Conservation (phyloP, 2,113 vertebrate genomes). For the Cranoglanis bouderius region DNA sequence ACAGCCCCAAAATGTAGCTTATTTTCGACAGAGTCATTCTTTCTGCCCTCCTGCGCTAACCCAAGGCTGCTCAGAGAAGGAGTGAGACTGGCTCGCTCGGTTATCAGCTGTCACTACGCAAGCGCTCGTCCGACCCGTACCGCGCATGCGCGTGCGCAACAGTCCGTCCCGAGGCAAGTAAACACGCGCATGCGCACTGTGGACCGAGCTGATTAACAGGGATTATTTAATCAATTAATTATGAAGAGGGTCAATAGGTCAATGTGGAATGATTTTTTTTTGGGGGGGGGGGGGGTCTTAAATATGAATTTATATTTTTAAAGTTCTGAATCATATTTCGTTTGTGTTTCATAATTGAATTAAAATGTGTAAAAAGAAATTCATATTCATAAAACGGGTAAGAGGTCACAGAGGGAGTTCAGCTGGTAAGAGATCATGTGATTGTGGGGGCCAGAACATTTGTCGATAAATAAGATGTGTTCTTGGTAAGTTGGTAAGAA, state of each 20-base stretch:
- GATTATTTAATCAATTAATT: not conserved
- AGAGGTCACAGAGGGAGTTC: not conserved
- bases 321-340: not conserved
- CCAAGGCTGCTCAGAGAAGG: not conserved
- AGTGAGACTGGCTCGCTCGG: not conserved
- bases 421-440: not conserved
- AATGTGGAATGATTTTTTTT: no score
- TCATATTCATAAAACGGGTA: not conserved
- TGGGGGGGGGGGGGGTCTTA: no score
- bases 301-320: not conserved
- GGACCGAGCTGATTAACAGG: not conserved
- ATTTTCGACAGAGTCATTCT: not conserved
- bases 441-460: not conserved
- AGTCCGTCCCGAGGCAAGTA: accelerated
- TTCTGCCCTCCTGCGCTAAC: not conserved
- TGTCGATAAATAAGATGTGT: not conserved
- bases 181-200: not conserved
- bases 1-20: not conserved
- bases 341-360: not conserved
- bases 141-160: constrained; percentile 27
- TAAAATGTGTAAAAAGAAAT: not conserved
- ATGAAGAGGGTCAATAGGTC: not conserved
- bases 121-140: no score
- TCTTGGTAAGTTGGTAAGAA: not conserved
- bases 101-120: not conserved